Base-by-base conservation (phyloP, 35 echinoderm and acorn worm genomes). In the Heliocidaris erythrogramma region DNA sequence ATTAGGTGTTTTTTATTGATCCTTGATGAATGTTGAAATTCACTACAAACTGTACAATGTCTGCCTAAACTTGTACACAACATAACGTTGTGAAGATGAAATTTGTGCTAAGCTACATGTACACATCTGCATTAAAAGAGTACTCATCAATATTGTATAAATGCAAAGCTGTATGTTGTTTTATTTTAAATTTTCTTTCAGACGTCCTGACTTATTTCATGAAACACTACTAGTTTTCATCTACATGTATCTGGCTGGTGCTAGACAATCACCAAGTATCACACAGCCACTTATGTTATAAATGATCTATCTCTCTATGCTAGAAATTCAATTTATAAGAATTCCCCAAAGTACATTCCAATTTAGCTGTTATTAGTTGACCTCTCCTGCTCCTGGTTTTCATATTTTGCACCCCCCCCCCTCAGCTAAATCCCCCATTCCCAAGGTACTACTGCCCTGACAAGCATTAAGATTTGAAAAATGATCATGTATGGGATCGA, bases 271-370 rank as follows among this genome's bases (percentile, higher is more conserved):
- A 29, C 9, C 29, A 87, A 13, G 47, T 88, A 88, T 88, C 90
- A 92, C 48, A n/a, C n/a, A 92, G 90, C 48, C 90, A 92, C 90
- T 92, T 92, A 56, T 92, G 90, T 92, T 49, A 92, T 92, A 56
- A 48, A 92, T 92, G 90, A 92, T 48, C 90, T 88, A 31, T 88
- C 47, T 56, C 42, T 92, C 47, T 56, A 48, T 92, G 90, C 47
- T 88, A 92, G 48, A 92, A 92, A 92, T 31, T 48, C 90, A 92
- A 92, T 92, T 92, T 56, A 92, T 48, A 92, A 56, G 49, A 92
- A 92, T 92, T 92, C 90, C 90, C 90, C 90, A 92, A 92, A 92
- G 90, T 92, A 92, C 90, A 92, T 92, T 92, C 42, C 90, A 49
- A 56, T 92, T 92, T 92, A 48, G 47, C 49, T 92, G 90, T 47